A percentile compares a stretch with the other conserved stretches of the same genome.
phyloP scores from a whole-genome alignment of 1,140 invertebrate genomes.

The Doryteuthis pealeii region DNA sequence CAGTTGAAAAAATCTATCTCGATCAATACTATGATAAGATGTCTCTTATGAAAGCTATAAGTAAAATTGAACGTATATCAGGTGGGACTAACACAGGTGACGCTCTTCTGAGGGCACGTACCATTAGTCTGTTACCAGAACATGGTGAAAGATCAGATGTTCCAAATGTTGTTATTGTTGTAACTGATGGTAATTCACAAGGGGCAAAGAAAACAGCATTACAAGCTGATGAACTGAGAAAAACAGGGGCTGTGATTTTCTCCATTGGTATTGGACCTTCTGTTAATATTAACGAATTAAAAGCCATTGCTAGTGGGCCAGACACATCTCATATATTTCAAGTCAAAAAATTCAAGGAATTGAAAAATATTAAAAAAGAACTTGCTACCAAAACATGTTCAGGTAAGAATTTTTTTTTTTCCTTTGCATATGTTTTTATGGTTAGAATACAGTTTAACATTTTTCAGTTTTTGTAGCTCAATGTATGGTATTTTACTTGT shows the following conservation, averaged over 20 bases:
- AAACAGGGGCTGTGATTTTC: constrained; percentile 29
- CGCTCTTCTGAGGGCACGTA: background rate
- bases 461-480: too few relatives aligned
- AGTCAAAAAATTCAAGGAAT: constrained; percentile 31
- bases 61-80: constrained; percentile 20
- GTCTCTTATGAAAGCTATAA: constrained; percentile 1
- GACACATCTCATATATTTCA: constrained; percentile 30
- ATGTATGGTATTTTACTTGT: too few relatives aligned
- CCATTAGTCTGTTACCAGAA: background rate
- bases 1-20: constrained; percentile 15
- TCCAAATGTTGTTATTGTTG: constrained; percentile 35
- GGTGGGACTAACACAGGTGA: constrained; percentile 17
- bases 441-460: too few relatives aligned
- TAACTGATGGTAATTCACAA: constrained; percentile 45
- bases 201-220: constrained; percentile 16
- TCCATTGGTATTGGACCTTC: constrained; percentile 41
- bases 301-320: constrained; percentile 33
- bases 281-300: constrained; percentile 29
- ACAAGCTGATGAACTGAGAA: constrained; percentile 11
- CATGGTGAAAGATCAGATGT: constrained; percentile 22
- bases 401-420: constrained; percentile 27
- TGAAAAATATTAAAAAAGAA: constrained; percentile 31
- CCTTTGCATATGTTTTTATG: too few relatives aligned
- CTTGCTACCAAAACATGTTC: constrained; percentile 35
- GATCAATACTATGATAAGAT: constrained; percentile 13